Evolutionary conservation across 30 jellyfish, hydroid and myxozoan species (phyloP), one percentile per base, ranked within the genome.

Genomic region (Euphysa ruthae): DNA sequence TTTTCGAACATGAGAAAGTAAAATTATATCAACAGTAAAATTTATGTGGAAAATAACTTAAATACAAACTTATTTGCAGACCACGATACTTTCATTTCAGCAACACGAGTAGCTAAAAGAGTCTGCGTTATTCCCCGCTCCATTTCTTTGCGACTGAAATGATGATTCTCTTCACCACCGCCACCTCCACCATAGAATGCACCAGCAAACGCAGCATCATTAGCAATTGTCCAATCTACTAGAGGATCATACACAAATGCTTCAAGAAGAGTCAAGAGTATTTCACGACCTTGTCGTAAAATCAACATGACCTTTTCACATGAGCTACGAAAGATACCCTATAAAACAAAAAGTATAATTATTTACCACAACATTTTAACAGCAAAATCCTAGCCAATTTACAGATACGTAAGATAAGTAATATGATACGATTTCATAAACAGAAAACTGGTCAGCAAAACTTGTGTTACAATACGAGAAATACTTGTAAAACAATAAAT

Each of bases 111-210:
- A 14, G 98, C 76, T 33, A 90, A 52, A 74, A 90, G 55, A 19
- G 98, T 90, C 63, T 77, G 93, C 0, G 94, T 90, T 35, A 90
- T 82, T 8, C 95, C 82, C 44, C 98, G 77, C 66, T 90, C 98
- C 92, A 90, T 70, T 58, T 90, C 98, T 58, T 82, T 90, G 55
- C 84, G 82, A 70, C 96, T 78, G 61, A 56, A 75, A 54, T 74
- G 75, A 65, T 77, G 75, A 14, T 69, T 77, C 23, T 82, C 95
- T 55, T 81, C 98, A 8, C 85, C 95, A 0, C 71, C 92, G 7
- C 97, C 94, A 30, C 98, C 98, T 14, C 98, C 98, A 15, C 94
- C 98, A 58, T 81, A 90, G 52, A 90, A 90, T 4, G 98, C 98
- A 22, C 94, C 98, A n/a, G 98, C 98, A 62, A 90, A 90, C 43